These are phyloP conservation scores for Brachionus asplanchnoidis DNA, from an alignment of 1,140 invertebrate genomes.

Conservation along the genomic window DNA sequence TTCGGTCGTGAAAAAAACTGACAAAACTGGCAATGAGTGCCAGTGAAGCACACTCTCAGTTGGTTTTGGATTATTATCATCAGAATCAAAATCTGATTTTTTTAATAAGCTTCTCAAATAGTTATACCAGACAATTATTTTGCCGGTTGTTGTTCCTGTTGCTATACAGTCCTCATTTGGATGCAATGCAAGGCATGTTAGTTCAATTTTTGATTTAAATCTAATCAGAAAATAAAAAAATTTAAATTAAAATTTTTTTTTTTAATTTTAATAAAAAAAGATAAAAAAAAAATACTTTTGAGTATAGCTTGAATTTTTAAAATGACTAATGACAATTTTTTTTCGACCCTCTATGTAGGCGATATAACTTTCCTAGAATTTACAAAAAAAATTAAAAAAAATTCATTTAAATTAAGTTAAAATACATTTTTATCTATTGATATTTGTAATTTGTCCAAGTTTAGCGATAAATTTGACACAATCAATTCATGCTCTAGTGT, in stretches of 20 bases:
- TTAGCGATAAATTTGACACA: conserved; percentile 6
- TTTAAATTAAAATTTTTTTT: background rate
- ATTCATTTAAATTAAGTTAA: conserved; percentile 4
- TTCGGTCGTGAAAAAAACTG: conserved; percentile 66
- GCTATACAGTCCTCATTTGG: conserved; percentile 65
- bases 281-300: conserved; percentile 11
- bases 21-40: conserved; percentile 70
- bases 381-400: background rate
- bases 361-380: background rate
- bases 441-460: background rate
- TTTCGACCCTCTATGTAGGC: conserved; percentile 2
- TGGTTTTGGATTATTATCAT: conserved; percentile 47
- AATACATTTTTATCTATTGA: conserved; percentile 19
- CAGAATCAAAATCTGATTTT: background rate
- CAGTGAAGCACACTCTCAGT: conserved; percentile 65
- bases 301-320: background rate
- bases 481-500: conserved; percentile 21
- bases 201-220: conserved; percentile 44
- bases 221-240: background rate
- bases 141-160: conserved; percentile 67
- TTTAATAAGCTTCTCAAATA: background rate
- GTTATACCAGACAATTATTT: conserved; percentile 66
- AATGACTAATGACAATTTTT: background rate
- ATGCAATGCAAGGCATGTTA: conserved; percentile 69
- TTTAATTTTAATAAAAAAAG: background rate